Conservation (phyloP, 2,113 vertebrate genomes). For the Felis chaus region DNA sequence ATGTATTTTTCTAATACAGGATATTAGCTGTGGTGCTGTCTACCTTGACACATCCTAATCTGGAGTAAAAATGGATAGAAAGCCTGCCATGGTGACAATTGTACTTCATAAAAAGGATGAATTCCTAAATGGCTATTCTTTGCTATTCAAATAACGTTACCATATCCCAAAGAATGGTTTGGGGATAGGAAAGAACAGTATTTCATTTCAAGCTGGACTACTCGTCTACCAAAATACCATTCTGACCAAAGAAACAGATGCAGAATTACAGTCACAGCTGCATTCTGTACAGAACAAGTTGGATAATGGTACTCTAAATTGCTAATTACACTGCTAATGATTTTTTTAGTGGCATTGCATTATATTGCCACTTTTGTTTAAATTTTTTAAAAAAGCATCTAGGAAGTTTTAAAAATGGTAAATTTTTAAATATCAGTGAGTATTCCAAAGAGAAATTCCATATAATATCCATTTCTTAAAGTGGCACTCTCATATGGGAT, state of each 20-base stretch:
- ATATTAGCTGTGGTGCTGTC: background rate
- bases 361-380: constrained; percentile 82
- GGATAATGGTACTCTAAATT: constrained; percentile 84
- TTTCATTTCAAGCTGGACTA: constrained; percentile 81
- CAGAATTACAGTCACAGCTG: constrained; percentile 87
- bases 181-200: constrained; percentile 59
- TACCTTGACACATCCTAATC: constrained; percentile 26
- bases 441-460: constrained; percentile 51
- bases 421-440: constrained; percentile 67
- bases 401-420: constrained; percentile 57
- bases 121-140: constrained; percentile 57
- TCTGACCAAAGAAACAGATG: constrained; percentile 85
- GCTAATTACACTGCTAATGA: constrained; percentile 86
- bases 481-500: background rate
- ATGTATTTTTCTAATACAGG: constrained; percentile 26
- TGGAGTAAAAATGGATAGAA: constrained; percentile 22
- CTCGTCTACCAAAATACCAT: constrained; percentile 73
- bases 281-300: constrained; percentile 84
- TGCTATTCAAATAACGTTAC: constrained; percentile 5
- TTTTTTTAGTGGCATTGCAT: constrained; percentile 81
- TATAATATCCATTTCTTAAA: constrained; percentile 59
- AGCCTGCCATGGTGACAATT: background rate
- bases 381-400: constrained; percentile 59
- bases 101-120: constrained; percentile 50
- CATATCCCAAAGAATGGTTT: constrained; percentile 63